Evolutionary conservation across 2,888 invertebrate species (phyloP), one percentile per base, ranked within the genome.

Genomic region (Melikaiella ostensackeni): DNA sequence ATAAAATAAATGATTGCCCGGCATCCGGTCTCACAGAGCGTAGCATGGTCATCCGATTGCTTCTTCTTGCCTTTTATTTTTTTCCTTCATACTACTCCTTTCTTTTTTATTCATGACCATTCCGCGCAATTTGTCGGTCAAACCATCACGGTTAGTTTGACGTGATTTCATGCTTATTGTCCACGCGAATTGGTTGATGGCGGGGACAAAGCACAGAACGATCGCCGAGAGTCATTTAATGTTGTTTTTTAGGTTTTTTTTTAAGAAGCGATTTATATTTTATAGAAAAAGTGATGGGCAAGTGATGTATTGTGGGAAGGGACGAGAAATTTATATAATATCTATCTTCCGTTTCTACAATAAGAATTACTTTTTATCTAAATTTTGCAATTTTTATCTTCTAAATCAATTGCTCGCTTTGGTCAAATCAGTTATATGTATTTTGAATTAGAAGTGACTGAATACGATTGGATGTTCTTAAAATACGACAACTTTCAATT

Each of bases 111-210:
- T 86, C 86, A 84, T 86, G 87, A 88, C 89, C 87, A 89, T 90
- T 91, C 88, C 88, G 88, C 88, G 90, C 89, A 91, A 91, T 91
- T 91, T 89, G 88, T 89, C 87, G 88, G 87, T 87, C 90, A 87
- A 89, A 86, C 85, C 87, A 89, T 84, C 89, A 88, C 86, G 89
- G 89, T 86, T 91, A 89, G 90, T 91, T 91, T 88, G 87, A 89
- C 86, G 84, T 91, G 86, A 89, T 91, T 91, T 91, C 88, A 91
- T 89, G 90, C 88, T 90, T 85, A 89, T 89, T 90, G 90, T 90
- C 87, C 88, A 85, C 79, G 86, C 82, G 89, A 90, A 89, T 89
- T 89, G 86, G 86, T 82, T 78, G 79, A 80, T 79, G 79, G 64
- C 42, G 66, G 66, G 63, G 74, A 77, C 70, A 42, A 57, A 38